These are phyloP conservation scores for Stegana nigrithorax DNA, from an alignment of 2,888 invertebrate genomes.

Conservation along the genomic window DNA sequence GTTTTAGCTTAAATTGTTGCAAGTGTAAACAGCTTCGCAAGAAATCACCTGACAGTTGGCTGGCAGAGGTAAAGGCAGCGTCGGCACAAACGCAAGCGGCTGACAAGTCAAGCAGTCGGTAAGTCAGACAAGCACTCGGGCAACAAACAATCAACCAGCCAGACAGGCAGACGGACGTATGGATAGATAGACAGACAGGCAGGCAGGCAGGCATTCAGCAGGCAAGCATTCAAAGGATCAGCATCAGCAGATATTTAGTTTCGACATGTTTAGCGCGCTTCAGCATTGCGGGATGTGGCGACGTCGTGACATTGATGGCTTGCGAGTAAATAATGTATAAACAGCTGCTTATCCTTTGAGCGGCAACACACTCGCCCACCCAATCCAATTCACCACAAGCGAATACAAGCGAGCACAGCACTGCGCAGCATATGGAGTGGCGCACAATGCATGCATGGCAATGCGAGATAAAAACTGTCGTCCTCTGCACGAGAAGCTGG, in stretches of 20 bases:
- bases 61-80: background rate
- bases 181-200: no score
- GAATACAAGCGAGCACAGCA: no score
- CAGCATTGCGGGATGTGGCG: slow-evolving; percentile 31
- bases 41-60: background rate
- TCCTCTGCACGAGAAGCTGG: background rate
- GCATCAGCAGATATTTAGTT: slow-evolving; percentile 34
- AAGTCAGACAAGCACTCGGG: slow-evolving; percentile 6
- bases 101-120: slow-evolving; percentile 18
- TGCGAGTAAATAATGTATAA: slow-evolving; percentile 40
- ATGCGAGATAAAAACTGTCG: slow-evolving; percentile 14
- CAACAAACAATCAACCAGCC: slow-evolving; percentile 42
- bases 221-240: no score
- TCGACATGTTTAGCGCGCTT: background rate
- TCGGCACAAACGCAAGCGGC: background rate
- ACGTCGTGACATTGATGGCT: slow-evolving; percentile 46
- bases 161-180: no score
- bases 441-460: slow-evolving; percentile 12
- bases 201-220: no score
- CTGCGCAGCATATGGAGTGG: background rate
- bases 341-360: slow-evolving; percentile 43
- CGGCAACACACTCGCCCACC: background rate
- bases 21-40: background rate
- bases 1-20: background rate
- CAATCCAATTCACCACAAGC: no score